Evolutionary conservation across 1,140 invertebrate species (phyloP), one percentile per base, ranked within the genome.

Genomic region (Euura saliciscinereae): DNA sequence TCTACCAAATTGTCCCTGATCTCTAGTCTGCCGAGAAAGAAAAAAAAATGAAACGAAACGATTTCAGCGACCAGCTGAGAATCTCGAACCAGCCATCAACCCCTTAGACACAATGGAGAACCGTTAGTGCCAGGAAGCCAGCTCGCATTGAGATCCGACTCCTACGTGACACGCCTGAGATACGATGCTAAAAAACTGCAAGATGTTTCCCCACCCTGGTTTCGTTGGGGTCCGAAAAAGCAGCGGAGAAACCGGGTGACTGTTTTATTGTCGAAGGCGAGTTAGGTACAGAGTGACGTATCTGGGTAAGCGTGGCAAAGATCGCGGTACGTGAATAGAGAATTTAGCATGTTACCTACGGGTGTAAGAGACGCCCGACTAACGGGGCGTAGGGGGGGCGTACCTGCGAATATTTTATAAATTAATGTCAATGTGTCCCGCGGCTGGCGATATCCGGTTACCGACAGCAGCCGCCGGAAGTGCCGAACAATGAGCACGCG

Each of bases 391-490:
- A 59, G 45, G 71, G 75, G 71, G 79, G 78, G 78, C 78, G 78
- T 74, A 75, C 73, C 75, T 77, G 74, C 80, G 82, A 82, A 79
- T 85, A 84, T 85, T 85, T 85, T 85, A 83, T 83, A 83, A 85
- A 82, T 85, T 85, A 85, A 85, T 82, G 82, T 83, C 82, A 84
- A 84, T 84, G 79, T 78, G 78, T 79, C 72, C 77, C 75, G 74
- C 75, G 71, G 72, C 74, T 74, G 73, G 76, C 76, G 78, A 80
- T 82, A 84, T 85, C 82, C 79, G 82, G 79, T 85, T 84, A 84
- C 80, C 51, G 51, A 59, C 51, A 59, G 28, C 28, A 28, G 51
- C 51, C 51, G 78, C 83, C 82, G 83, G 83, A 85, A 85, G 77
- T 77, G 67, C 71, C 71, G 75, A 77, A 83, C 79, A 80, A 82